A percentile compares a stretch with the other conserved stretches of the same genome.
Evolutionary conservation across 2,888 invertebrate species (phyloP).

Genomic region (Mythimna lalbum): DNA sequence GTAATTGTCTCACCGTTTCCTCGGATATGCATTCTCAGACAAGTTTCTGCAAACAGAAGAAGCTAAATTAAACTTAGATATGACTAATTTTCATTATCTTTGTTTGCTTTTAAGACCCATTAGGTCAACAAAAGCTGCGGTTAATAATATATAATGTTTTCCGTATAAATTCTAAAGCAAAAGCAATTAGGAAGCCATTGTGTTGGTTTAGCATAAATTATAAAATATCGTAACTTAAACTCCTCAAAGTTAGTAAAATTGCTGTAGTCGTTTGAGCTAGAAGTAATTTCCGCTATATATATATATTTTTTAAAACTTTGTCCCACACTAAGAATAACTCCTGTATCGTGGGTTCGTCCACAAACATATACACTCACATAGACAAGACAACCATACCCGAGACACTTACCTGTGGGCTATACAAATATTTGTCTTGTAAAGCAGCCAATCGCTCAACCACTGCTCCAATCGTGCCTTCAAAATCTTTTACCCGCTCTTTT

Average conservation of each 20-base stretch:
- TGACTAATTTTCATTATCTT: constrained; percentile 23
- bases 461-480: too few relatives aligned
- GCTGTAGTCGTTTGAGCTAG: background rate
- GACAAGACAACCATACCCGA: too few relatives aligned
- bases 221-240: constrained; percentile 6
- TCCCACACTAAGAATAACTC: too few relatives aligned
- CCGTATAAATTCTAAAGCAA: constrained; percentile 6
- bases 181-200: background rate
- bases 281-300: background rate
- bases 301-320: too few relatives aligned
- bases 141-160: constrained; percentile 9
- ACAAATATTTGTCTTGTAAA: too few relatives aligned
- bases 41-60: background rate
- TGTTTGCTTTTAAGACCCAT: constrained; percentile 12
- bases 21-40: too few relatives aligned
- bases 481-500: background rate
- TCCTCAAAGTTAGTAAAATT: background rate
- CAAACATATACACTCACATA: too few relatives aligned
- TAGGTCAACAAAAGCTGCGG: constrained; percentile 13
- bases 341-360: too few relatives aligned
- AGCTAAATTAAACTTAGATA: constrained; percentile 4
- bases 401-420: too few relatives aligned
- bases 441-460: too few relatives aligned
- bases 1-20: too few relatives aligned
- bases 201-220: constrained; percentile 17